A percentile compares a stretch with the other conserved stretches of the same genome.
phyloP scores from a whole-genome alignment of 2,113 vertebrate genomes.

The Vidua macroura region DNA sequence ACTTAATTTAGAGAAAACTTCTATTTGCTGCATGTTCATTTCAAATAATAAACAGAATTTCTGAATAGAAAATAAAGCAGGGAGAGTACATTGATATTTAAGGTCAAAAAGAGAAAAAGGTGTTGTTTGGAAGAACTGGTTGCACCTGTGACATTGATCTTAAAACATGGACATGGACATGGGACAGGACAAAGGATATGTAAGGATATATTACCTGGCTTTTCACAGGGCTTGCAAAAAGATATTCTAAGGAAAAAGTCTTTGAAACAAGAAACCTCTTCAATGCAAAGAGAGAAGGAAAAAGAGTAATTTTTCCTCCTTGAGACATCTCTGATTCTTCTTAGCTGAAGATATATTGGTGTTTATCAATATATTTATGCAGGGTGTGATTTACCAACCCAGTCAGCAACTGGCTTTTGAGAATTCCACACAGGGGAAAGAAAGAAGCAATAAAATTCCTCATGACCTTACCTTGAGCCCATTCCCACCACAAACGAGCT shows the following conservation, averaged over 20 bases:
- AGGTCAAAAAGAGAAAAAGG: background rate
- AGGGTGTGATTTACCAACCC: background rate
- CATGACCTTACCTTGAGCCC: background rate
- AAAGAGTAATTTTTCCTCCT: background rate
- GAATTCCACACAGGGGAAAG: background rate
- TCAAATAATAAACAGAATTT: background rate
- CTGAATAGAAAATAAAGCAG: background rate
- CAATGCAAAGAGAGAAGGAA: background rate
- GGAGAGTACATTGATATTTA: background rate
- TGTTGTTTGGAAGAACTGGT: background rate
- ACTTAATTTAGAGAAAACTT: background rate
- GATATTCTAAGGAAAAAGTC: background rate
- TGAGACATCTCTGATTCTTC: background rate
- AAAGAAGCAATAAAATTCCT: background rate
- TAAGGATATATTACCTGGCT: background rate
- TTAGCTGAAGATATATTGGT: background rate
- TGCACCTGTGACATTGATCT: background rate
- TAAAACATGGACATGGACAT: background rate
- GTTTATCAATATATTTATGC: background rate
- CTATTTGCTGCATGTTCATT: background rate
- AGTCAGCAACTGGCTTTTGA: background rate
- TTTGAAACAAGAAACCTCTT: background rate
- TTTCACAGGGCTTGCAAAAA: background rate
- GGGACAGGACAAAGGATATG: background rate
- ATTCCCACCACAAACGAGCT: fast-evolving